Conservation (phyloP, 1,140 invertebrate genomes). For the Aphelinus certus region DNA sequence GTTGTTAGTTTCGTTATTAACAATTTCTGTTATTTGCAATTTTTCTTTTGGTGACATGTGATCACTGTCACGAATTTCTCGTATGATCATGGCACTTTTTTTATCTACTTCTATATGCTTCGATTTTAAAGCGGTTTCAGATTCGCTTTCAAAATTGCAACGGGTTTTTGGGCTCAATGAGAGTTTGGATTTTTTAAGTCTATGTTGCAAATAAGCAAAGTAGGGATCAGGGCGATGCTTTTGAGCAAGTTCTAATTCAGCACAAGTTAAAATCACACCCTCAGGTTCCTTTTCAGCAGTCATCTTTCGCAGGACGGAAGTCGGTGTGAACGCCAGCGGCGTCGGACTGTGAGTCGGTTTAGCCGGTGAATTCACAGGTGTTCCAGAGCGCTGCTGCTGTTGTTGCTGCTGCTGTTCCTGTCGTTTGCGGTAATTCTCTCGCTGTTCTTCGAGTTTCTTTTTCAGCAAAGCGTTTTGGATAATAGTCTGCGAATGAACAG, state of each 20-base stretch:
- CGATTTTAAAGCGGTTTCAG: constrained; percentile 45
- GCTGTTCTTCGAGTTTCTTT: constrained; percentile 86
- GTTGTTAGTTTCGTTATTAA: constrained; percentile 43
- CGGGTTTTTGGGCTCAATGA: background rate
- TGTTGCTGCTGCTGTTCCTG: constrained; percentile 73
- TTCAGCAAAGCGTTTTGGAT: constrained; percentile 86
- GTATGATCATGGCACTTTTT: background rate
- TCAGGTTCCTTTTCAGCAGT: constrained; percentile 85
- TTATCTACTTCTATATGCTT: constrained; percentile 38
- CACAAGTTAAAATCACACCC: constrained; percentile 57
- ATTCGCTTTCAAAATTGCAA: constrained; percentile 8
- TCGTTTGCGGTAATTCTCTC: constrained; percentile 81
- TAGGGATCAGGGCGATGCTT: background rate
- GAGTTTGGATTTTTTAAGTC: background rate
- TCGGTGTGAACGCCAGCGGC: constrained; percentile 87
- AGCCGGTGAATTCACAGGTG: constrained; percentile 58
- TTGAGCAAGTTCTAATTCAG: constrained; percentile 20
- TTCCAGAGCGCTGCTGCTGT: constrained; percentile 57
- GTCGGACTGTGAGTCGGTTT: constrained; percentile 68
- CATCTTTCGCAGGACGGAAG: constrained; percentile 91
- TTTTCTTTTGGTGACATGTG: background rate
- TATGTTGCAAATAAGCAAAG: constrained; percentile 23
- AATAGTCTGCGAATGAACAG: constrained; percentile 82
- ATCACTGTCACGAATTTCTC: too few species aligned
- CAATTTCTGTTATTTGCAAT: constrained; percentile 8